Evolutionary conservation across 2,888 invertebrate species (phyloP).

Genomic region (Cheilosia impressa): DNA sequence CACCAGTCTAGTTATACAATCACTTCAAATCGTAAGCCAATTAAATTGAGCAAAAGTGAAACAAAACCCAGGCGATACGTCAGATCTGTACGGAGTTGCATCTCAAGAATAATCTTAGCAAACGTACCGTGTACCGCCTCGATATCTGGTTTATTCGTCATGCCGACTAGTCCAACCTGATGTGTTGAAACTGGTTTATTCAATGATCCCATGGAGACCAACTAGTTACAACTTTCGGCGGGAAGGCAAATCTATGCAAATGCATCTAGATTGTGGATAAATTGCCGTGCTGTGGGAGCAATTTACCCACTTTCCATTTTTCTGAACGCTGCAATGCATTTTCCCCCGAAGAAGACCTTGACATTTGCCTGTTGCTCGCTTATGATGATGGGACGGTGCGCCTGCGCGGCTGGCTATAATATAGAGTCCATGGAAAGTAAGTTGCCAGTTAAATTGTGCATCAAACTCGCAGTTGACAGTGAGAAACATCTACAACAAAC

Average conservation of each 20-base stretch:
- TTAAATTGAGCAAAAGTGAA: no score
- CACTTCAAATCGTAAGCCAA: no score
- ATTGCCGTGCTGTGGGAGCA: slow-evolving; percentile 56
- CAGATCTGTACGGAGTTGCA: slow-evolving; percentile 16
- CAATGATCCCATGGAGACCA: slow-evolving; percentile 30
- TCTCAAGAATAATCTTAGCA: slow-evolving; percentile 14
- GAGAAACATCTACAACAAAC: slow-evolving; percentile 28
- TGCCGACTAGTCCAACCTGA: background rate
- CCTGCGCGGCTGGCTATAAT: slow-evolving; percentile 24
- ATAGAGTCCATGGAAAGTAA: slow-evolving; percentile 61
- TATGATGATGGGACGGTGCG: slow-evolving; percentile 15
- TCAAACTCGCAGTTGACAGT: slow-evolving; percentile 46
- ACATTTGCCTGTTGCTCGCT: slow-evolving; percentile 53
- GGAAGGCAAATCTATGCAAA: slow-evolving; percentile 50
- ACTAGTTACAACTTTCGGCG: slow-evolving; percentile 60
- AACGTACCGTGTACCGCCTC: slow-evolving; percentile 9
- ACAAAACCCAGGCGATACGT: background rate
- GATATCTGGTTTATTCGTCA: slow-evolving; percentile 31
- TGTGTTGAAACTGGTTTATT: slow-evolving; percentile 41
- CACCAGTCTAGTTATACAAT: no score
- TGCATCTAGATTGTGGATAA: slow-evolving; percentile 41
- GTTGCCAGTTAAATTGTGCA: slow-evolving; percentile 60
- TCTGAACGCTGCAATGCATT: slow-evolving; percentile 25
- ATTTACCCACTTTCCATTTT: slow-evolving; percentile 75
- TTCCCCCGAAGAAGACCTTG: slow-evolving; percentile 64